Percentiles rank a stretch among this genome's conserved stretches.
phyloP scores from a whole-genome alignment of 2,113 vertebrate genomes.

The Myocastor coypus region DNA sequence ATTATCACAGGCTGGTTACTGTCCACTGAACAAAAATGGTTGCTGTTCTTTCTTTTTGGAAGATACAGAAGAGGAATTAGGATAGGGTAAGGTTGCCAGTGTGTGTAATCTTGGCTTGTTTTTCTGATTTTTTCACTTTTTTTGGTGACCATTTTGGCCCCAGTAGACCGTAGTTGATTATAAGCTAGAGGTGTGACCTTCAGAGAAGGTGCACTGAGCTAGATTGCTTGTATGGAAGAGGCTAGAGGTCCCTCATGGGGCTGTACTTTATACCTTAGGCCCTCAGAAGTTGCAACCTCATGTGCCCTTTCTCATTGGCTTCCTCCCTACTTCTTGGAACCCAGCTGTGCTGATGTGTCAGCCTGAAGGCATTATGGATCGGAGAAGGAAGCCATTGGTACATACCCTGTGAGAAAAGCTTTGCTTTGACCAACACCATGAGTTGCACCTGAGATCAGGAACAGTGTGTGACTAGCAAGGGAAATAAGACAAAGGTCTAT shows the following conservation, averaged over 20 bases:
- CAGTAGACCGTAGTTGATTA: not conserved
- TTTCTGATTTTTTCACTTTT: slow-evolving; percentile 40
- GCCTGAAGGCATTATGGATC: slow-evolving; percentile 47
- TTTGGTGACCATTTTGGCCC: not conserved
- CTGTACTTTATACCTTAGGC: slow-evolving; percentile 16
- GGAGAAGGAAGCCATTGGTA: slow-evolving; percentile 57
- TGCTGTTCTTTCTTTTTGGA: slow-evolving; percentile 40
- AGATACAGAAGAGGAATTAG: not conserved
- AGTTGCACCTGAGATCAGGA: slow-evolving; percentile 50
- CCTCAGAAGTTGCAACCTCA: slow-evolving; percentile 43
- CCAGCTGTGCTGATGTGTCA: slow-evolving; percentile 64
- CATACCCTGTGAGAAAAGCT: slow-evolving; percentile 28
- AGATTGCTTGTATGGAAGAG: not conserved
- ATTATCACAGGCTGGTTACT: slow-evolving; percentile 7
- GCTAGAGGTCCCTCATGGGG: not conserved
- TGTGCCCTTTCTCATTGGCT: slow-evolving; percentile 13
- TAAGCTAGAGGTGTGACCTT: not conserved
- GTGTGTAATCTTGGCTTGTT: not conserved
- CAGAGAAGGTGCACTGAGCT: slow-evolving; percentile 21
- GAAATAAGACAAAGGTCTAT: slow-evolving; percentile 41
- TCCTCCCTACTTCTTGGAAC: not conserved
- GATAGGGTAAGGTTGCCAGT: not conserved
- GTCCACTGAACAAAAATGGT: not conserved
- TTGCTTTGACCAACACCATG: slow-evolving; percentile 61
- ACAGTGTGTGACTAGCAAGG: not conserved